Conservation (phyloP, 2,888 invertebrate genomes). For the Lasioglossum marginatum region DNA sequence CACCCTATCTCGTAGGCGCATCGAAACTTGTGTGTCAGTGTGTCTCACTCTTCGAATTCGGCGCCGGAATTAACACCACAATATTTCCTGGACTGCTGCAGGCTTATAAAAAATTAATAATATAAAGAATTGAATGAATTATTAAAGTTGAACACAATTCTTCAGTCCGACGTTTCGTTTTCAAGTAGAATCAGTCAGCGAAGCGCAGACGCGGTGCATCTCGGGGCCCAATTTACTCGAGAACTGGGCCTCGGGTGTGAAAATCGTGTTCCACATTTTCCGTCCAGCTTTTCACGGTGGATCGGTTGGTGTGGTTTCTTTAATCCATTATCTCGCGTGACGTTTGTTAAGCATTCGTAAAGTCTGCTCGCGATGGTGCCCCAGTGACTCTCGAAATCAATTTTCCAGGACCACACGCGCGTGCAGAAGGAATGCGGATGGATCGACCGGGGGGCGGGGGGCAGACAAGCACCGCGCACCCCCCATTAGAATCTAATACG, state of each 20-base stretch:
- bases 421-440: not conserved
- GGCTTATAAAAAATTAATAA: not conserved
- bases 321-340: not conserved
- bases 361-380: not conserved
- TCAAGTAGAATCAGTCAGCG: not conserved
- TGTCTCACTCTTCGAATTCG: not conserved
- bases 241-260: not conserved
- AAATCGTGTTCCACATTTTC: not conserved
- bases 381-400: not conserved
- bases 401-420: not conserved
- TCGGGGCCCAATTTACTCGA: not conserved
- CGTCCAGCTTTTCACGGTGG: not conserved
- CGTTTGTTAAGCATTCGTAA: not conserved
- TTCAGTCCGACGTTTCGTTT: too few species aligned
- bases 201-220: not conserved
- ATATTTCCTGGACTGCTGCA: not conserved
- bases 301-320: not conserved
- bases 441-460: not conserved
- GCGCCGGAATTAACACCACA: not conserved
- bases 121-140: not conserved
- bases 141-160: not conserved
- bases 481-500: slow-evolving; percentile 82
- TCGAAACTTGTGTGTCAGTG: slow-evolving; percentile 60
- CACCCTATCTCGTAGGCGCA: slow-evolving; percentile 67
- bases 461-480: slow-evolving; percentile 37